These are phyloP conservation scores for Rotaria socialis DNA, from an alignment of 2,888 invertebrate species.

Conservation along the genomic window DNA sequence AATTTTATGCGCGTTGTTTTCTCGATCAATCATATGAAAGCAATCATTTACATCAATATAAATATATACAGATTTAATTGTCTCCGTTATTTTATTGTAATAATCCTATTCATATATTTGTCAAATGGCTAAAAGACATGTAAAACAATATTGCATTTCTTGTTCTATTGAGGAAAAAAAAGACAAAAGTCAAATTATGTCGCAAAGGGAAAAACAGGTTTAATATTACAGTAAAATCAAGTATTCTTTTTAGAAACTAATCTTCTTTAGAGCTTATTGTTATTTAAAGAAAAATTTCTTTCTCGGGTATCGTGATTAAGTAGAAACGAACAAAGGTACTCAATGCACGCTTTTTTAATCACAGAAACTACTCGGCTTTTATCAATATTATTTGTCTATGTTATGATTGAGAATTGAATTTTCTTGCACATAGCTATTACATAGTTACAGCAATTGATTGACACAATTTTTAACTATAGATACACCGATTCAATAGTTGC, in stretches of 20 bases:
- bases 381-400: neutral
- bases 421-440: neutral
- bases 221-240: too few relatives aligned
- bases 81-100: neutral
- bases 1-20: neutral
- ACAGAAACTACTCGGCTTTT: neutral
- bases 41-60: neutral
- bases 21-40: neutral
- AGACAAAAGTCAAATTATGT: neutral
- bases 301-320: neutral
- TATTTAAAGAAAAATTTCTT: neutral
- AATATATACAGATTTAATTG: neutral
- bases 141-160: neutral
- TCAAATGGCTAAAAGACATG: neutral
- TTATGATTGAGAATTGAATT: conserved; percentile 6
- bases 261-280: neutral
- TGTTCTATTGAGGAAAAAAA: neutral
- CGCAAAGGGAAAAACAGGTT: neutral
- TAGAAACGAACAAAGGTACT: neutral
- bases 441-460: neutral
- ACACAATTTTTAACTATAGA: neutral
- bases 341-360: neutral
- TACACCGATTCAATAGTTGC: too few relatives aligned
- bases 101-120: neutral
- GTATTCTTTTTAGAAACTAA: neutral